phyloP scores from a whole-genome alignment of 2,113 vertebrate species.

The Leptobrachium ailaonicum region DNA sequence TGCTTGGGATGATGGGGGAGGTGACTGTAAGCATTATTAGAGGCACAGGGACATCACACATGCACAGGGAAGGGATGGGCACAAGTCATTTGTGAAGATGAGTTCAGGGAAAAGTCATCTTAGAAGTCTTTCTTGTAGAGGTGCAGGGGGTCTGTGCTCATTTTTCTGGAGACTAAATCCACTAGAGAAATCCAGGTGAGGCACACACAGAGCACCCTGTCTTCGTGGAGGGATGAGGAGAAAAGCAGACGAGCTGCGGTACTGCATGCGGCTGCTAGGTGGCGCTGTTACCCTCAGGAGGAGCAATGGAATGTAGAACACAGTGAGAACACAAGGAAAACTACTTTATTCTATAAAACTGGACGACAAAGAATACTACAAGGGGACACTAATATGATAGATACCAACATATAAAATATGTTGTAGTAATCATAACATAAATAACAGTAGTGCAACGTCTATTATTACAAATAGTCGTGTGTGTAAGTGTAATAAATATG shows the following conservation, averaged over 20 bases:
- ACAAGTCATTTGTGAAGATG: slow-evolving; percentile 10
- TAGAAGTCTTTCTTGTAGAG: slow-evolving; percentile 19
- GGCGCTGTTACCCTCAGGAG: slow-evolving; percentile 88
- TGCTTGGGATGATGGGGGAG: slow-evolving; percentile 22
- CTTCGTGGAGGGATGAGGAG: no score
- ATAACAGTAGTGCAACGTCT: no score
- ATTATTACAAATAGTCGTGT: no score
- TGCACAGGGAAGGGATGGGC: background rate
- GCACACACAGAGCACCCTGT: background rate
- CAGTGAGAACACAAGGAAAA: background rate
- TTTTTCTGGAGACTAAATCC: slow-evolving; percentile 3
- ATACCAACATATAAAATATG: no score
- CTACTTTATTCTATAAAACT: no score
- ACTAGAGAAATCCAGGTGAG: slow-evolving; percentile 50
- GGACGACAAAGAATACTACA: no score
- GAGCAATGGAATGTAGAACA: background rate
- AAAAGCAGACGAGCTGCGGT: slow-evolving; percentile 61
- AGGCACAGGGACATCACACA: background rate
- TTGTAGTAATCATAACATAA: no score
- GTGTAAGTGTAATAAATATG: no score
- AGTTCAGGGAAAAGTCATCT: slow-evolving; percentile 28
- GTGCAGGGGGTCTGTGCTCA: background rate
- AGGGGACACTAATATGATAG: no score
- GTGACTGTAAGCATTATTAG: slow-evolving; percentile 5
- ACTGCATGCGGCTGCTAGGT: slow-evolving; percentile 87